Evolutionary conservation across 2,797 vertebrate species (phyloP), one percentile per base, ranked within the genome.

Genomic region (Odontamblyopus rebecca): DNA sequence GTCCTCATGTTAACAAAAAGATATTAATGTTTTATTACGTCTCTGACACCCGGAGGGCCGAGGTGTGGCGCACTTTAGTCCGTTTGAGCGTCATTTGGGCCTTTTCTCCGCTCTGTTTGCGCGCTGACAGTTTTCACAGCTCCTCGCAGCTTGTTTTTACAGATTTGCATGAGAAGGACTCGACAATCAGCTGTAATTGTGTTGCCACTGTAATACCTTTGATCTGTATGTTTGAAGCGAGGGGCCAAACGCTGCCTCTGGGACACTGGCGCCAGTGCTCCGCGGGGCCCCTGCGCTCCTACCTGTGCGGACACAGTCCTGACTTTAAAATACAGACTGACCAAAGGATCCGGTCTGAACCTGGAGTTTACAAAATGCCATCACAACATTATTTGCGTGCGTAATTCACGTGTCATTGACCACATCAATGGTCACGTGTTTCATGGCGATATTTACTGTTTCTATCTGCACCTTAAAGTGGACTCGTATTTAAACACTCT

Each of bases 121-220:
- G 3, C 65, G 57, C 59, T 9, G 38, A n/a, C 68, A 59, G 68
- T 15, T 67, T 64, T 51, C 54, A 26, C 68, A n/a, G 77, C 30
- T 75, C 77, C 78, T 81, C 54, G 67, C 81, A 81, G 79, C 86
- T 87, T 91, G 86, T 84, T 88, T 86, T 80, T 67, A 15, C 60
- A 30, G 59, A 87, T 93, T 91, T 84, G 12, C 92, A 93, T 91
- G 5, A 86, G 80, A 93, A 92, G 70, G 56, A 71, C 13, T 6
- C 74, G 67, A 88, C 90, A 86, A 87, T 92, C 86, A 71, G 27
- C 69, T 38, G 72, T 88, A 86, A 92, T 91, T 87, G 90, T 90
- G 88, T 88, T 75, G 88, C 93, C 93, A 89, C 91, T 93, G 92
- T 93, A 92, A 91, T 61, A 61, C 85, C 87, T 94, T 94, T 94